These are phyloP conservation scores for Drusus annulatus DNA, from an alignment of 1,140 invertebrate genomes.

Conservation along the genomic window DNA sequence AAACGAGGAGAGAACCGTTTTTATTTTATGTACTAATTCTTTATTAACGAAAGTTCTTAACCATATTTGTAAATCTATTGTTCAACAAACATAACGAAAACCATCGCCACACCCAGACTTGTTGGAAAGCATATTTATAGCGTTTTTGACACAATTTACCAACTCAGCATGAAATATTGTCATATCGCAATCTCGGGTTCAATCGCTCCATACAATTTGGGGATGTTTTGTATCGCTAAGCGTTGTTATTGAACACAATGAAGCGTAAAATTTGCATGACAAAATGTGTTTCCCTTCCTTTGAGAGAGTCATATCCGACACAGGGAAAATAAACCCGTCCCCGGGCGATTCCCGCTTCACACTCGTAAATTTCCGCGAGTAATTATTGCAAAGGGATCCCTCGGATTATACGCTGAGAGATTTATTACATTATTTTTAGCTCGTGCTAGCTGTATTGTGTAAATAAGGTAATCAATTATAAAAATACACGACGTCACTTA, in stretches of 20 bases:
- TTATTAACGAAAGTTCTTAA: no score
- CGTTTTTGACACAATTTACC: no score
- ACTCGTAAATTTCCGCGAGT: constrained; percentile 30
- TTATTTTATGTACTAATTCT: no score
- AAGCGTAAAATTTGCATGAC: constrained; percentile 37
- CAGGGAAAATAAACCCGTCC: neutral
- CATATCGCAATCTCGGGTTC: neutral
- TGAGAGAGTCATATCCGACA: constrained; percentile 14
- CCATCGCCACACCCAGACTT: no score
- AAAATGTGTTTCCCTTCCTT: constrained; percentile 31
- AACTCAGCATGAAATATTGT: neutral
- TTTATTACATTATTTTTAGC: constrained; percentile 12
- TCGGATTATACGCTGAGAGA: neutral
- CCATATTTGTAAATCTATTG: no score
- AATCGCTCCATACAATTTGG: constrained; percentile 3
- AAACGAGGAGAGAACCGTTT: no score
- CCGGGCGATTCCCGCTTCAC: neutral
- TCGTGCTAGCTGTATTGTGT: no score
- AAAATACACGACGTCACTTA: no score
- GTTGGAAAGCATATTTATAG: no score
- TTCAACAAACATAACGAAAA: no score
- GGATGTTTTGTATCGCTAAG: constrained; percentile 15
- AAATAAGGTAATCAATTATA: no score
- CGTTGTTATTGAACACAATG: constrained; percentile 16
- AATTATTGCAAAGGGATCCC: constrained; percentile 33